A percentile compares a stretch with the other conserved stretches of the same genome.
Evolutionary conservation across 37 sponge, comb jelly and placozoan genomes (phyloP).

Genomic region (Ephydatia muelleri): DNA sequence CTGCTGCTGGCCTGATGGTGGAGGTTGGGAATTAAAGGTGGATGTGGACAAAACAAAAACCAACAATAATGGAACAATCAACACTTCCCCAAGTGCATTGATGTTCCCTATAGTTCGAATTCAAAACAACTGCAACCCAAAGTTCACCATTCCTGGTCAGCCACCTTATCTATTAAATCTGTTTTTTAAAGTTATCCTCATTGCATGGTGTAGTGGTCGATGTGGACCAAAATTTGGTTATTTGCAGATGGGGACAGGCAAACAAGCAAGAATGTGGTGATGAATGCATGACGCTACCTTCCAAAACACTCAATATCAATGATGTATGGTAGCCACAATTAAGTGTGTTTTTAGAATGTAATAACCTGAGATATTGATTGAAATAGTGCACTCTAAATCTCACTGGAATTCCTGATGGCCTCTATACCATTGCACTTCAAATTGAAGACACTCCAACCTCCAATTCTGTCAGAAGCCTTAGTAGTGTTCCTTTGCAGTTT

Average conservation of each 20-base stretch:
- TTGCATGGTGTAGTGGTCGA: background rate
- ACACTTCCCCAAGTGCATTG: background rate
- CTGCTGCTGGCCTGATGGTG: background rate
- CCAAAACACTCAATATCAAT: background rate
- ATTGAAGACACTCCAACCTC: background rate
- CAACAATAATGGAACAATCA: background rate
- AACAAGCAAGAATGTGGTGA: background rate
- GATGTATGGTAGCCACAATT: background rate
- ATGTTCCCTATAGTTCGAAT: background rate
- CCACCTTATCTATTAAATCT: background rate
- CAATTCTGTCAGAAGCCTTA: background rate
- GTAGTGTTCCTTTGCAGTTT: background rate
- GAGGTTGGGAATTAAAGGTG: background rate
- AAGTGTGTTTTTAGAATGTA: background rate
- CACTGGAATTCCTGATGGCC: background rate
- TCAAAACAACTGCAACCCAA: background rate
- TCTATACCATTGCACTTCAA: background rate
- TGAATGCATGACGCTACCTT: background rate
- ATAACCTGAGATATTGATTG: background rate
- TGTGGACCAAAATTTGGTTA: background rate
- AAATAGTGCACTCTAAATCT: background rate
- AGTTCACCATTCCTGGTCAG: background rate
- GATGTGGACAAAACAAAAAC: background rate
- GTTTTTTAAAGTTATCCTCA: background rate
- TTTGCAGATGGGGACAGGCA: background rate